Evolutionary conservation across 2,113 vertebrate genomes (phyloP).

Genomic region (Potamarius usumacintae): DNA sequence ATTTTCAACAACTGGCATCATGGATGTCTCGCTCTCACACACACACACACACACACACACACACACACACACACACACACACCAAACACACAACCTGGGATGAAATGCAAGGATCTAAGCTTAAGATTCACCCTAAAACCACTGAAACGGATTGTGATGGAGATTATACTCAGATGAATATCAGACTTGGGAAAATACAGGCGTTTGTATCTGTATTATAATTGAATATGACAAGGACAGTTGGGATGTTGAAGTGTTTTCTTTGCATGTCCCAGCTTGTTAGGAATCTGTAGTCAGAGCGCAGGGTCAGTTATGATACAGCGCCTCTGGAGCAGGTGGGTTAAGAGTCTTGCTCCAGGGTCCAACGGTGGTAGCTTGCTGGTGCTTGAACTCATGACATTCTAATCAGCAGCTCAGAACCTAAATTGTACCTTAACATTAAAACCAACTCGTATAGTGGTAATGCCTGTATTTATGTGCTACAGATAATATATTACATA

Average conservation of each 20-base stretch:
- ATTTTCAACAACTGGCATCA: conserved; percentile 57
- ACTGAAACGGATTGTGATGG: not conserved
- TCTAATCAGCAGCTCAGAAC: not conserved
- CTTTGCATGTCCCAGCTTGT: not conserved
- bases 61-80: conserved; percentile 22
- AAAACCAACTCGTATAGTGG: no score
- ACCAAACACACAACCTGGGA: conserved; percentile 13
- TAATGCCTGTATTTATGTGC: not conserved
- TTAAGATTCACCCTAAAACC: not conserved
- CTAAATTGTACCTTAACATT: not conserved
- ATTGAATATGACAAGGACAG: not conserved
- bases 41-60: conserved; percentile 1
- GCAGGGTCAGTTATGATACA: not conserved
- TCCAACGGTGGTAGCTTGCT: not conserved
- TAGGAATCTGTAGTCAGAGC: not conserved
- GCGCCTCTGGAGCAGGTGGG: not conserved
- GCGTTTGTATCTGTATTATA: not conserved
- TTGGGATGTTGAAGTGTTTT: not conserved
- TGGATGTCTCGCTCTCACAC: not conserved
- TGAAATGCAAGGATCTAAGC: not conserved
- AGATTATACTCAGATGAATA: not conserved
- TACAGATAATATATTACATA: not conserved
- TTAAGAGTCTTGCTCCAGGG: not conserved
- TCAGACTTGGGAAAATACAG: not conserved
- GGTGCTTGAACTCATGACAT: not conserved